phyloP scores from a whole-genome alignment of 1,140 invertebrate species.

The Drosophila subobscura region DNA sequence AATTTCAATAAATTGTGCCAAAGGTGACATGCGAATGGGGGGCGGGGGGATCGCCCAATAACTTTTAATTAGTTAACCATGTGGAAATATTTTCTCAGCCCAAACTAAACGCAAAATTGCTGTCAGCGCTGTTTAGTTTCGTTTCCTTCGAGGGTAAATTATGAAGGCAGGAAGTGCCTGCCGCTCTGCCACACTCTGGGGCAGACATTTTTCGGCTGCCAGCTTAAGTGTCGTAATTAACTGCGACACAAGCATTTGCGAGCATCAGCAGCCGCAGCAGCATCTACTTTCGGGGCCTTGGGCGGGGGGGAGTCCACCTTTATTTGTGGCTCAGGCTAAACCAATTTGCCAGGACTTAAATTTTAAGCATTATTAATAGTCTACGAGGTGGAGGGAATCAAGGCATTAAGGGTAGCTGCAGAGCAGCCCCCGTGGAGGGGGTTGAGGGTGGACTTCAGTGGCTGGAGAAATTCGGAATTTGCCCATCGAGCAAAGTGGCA shows the following conservation, averaged over 20 bases:
- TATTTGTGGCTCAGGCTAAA: slow-evolving; percentile 56
- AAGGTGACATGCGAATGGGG: background rate
- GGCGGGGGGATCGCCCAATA: slow-evolving; percentile 32
- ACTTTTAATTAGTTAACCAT: slow-evolving; percentile 57
- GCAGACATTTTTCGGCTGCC: slow-evolving; percentile 36
- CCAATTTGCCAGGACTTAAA: slow-evolving; percentile 79
- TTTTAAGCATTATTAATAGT: slow-evolving; percentile 78
- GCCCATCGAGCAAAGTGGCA: too few relatives aligned
- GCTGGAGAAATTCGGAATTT: too few relatives aligned
- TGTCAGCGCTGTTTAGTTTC: slow-evolving; percentile 43
- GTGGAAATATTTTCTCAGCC: slow-evolving; percentile 38
- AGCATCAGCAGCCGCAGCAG: slow-evolving; percentile 27
- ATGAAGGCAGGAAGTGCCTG: slow-evolving; percentile 44
- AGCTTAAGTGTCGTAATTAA: slow-evolving; percentile 71
- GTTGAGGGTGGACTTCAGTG: too few relatives aligned
- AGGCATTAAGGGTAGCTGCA: background rate
- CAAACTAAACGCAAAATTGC: slow-evolving; percentile 39
- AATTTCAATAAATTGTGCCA: slow-evolving; percentile 51
- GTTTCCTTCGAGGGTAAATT: slow-evolving; percentile 41
- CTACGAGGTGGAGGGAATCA: background rate
- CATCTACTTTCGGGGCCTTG: slow-evolving; percentile 25
- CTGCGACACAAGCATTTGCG: slow-evolving; percentile 69
- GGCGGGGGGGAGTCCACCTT: slow-evolving; percentile 12
- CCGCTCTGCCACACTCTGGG: slow-evolving; percentile 6
- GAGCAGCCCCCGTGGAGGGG: background rate